phyloP scores from a whole-genome alignment of 2,888 invertebrate species.

The Eustalomyia histrio region DNA sequence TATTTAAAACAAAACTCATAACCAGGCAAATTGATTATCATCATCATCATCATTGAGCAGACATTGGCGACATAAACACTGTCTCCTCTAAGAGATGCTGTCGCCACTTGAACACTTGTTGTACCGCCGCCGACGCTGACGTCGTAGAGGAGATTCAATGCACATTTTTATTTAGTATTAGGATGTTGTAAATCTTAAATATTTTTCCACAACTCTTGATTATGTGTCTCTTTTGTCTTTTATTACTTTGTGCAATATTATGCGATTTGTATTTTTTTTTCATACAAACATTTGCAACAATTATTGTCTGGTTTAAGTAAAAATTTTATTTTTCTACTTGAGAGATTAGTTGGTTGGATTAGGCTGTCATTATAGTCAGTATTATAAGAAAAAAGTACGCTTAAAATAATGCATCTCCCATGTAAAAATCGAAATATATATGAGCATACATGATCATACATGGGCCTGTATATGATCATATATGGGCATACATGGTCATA shows the following conservation, averaged over 20 bases:
- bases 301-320: not conserved
- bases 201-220: constrained; percentile 4
- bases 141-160: not conserved
- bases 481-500: too few relatives aligned
- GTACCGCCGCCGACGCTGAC: not conserved
- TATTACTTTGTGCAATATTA: not conserved
- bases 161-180: not conserved
- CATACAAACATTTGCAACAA: not conserved
- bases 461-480: too few relatives aligned
- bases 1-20: not conserved
- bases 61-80: constrained; percentile 1
- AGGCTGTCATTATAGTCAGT: not conserved
- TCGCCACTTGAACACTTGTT: constrained; percentile 1
- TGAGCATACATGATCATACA: too few relatives aligned
- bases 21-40: not conserved
- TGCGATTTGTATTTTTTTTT: not conserved
- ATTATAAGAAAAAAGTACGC: too few relatives aligned
- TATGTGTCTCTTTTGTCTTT: not conserved
- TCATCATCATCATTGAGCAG: not conserved
- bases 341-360: not conserved
- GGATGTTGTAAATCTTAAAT: constrained; percentile 1
- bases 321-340: not conserved
- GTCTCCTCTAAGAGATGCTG: not conserved
- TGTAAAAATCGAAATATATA: too few relatives aligned
- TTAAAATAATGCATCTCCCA: too few relatives aligned